Conservation (phyloP, 2,888 invertebrate genomes). For the Rotaria socialis region DNA sequence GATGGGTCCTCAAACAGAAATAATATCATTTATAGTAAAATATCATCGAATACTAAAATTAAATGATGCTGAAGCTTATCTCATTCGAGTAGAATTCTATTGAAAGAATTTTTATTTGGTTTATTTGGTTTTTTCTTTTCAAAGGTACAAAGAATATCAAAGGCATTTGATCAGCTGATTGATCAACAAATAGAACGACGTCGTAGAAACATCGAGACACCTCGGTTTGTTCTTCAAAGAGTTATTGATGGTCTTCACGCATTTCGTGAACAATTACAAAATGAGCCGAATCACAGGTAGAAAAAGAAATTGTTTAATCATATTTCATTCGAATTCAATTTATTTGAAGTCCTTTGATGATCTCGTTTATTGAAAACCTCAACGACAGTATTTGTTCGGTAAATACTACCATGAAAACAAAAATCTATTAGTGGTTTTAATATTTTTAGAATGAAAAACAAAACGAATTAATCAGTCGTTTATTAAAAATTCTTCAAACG, state of each 20-base stretch:
- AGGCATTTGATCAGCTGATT: neutral
- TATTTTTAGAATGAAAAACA: neutral
- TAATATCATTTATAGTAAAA: neutral
- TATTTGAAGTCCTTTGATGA: neutral
- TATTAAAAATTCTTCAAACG: neutral
- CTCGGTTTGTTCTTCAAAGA: neutral
- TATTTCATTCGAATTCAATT: too few relatives aligned
- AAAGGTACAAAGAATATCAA: neutral
- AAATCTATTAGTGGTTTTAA: neutral
- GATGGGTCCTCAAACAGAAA: neutral
- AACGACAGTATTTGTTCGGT: neutral
- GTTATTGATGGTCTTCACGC: neutral
- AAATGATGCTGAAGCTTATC: conserved; percentile 1
- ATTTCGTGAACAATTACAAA: neutral
- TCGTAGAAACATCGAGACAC: neutral
- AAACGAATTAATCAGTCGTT: neutral
- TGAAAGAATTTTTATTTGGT: too few relatives aligned
- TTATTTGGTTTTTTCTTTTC: neutral
- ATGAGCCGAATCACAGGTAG: neutral
- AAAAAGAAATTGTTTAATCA: neutral
- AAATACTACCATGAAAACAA: neutral
- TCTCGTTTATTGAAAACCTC: neutral
- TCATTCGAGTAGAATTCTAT: neutral
- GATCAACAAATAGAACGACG: neutral
- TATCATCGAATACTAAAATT: neutral